Conservation (phyloP, 64 coral and sea anemone species). For the Actinia equina region DNA sequence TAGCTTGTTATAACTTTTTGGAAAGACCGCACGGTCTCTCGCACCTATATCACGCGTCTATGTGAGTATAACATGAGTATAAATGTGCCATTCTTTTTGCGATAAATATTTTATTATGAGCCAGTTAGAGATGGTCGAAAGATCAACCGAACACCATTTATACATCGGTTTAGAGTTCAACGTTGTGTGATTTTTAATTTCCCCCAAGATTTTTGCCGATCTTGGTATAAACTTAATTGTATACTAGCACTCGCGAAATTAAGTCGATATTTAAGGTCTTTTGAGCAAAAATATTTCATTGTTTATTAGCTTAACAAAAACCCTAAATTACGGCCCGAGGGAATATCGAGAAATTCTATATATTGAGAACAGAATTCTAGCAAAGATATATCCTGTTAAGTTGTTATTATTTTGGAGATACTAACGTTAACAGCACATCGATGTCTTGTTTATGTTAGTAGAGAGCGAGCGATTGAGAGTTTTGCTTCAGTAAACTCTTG, state of each 20-base stretch:
- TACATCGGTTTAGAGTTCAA: background rate
- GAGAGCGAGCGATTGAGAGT: background rate
- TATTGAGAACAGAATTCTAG: background rate
- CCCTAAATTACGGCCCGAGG: background rate
- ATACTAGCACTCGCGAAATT: background rate
- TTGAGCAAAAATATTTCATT: background rate
- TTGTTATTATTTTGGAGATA: background rate
- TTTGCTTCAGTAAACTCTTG: background rate
- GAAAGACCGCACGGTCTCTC: constrained; percentile 17
- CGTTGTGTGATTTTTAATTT: background rate
- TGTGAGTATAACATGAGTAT: background rate
- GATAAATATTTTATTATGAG: constrained; percentile 16
- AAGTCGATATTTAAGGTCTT: background rate
- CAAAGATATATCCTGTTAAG: background rate
- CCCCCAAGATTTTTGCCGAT: background rate
- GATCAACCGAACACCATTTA: background rate
- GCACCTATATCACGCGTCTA: background rate
- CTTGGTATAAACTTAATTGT: background rate
- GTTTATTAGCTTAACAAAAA: background rate
- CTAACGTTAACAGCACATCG: background rate
- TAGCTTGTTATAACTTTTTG: constrained; percentile 30
- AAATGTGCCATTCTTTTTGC: background rate
- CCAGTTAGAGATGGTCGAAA: constrained; percentile 16
- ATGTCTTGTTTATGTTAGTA: background rate
- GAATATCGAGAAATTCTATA: background rate